Evolutionary conservation across 2,113 vertebrate species (phyloP), one percentile per base, ranked within the genome.

Genomic region (Ranitomeya variabilis): DNA sequence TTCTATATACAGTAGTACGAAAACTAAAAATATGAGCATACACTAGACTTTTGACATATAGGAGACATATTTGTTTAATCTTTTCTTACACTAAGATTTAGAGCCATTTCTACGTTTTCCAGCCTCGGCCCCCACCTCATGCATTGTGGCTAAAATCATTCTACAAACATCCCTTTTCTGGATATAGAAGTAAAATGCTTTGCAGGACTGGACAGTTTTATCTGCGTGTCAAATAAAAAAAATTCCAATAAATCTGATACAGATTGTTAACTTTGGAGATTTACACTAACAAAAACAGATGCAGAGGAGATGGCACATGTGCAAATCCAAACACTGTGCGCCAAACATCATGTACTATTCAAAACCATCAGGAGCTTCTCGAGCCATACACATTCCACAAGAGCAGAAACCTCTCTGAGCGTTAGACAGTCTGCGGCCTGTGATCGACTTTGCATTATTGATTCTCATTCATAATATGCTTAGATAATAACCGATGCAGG

Each of bases 191-290:
- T 62, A 62, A 83, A 60, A 83, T 83, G 71, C 57, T 74, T 74
- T 60, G 57, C 84, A 76, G 66, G 45, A 85, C 83, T 85, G 51
- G 23, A 73, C 67, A 73, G 52, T 86, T 76, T 86, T 76, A 73
- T 76, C 57, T 52, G 12, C 60, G 54, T 76, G 71, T 86, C 69
- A 73, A 86, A 67, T 69, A 60, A 52, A 59, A 74, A 73, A 74
- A 76, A 76, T 76, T n/a, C 21, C 26, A 76, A 86, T 86, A 86
- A 86, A 86, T 76, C 51, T 18, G 71, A 86, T 86, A 62, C 84
- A 76, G 84, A 76, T 83, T 83, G 62, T 83, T 67, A 83, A 8
- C 59, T 83, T 64, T 69, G 81, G 37, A 69, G 54, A 52, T 83
- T 45, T 67, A 69, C 81, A 83, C 64, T 37, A 83, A 52, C 26